phyloP scores from a whole-genome alignment of 2,113 vertebrate genomes.

The Dendrocopos noguchii region DNA sequence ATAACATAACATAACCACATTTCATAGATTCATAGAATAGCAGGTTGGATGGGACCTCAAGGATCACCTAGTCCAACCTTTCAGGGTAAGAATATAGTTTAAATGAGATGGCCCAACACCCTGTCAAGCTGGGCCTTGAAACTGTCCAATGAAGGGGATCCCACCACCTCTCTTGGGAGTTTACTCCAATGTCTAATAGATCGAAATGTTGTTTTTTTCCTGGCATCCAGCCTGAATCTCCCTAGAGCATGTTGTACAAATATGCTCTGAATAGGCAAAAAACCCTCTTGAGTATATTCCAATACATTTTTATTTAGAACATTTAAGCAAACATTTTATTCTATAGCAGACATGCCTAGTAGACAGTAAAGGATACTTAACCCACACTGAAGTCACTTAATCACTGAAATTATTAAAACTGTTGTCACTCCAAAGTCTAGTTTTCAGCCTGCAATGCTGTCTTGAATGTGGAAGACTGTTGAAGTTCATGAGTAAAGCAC shows the following conservation, averaged over 20 bases:
- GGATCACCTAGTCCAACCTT: too few relatives aligned
- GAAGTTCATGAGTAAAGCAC: not conserved
- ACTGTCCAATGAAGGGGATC: too few relatives aligned
- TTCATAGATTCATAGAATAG: too few relatives aligned
- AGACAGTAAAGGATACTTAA: not conserved
- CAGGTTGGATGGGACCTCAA: too few relatives aligned
- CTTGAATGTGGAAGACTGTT: not conserved
- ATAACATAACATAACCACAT: not conserved
- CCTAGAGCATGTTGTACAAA: not conserved
- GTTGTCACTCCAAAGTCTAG: not conserved
- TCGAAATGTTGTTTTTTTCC: too few relatives aligned
- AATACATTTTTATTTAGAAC: not conserved
- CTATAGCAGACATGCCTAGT: not conserved
- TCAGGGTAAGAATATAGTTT: too few relatives aligned
- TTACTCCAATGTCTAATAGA: too few relatives aligned
- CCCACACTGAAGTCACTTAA: not conserved
- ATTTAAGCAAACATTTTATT: not conserved
- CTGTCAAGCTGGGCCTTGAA: too few relatives aligned
- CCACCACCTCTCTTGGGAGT: too few relatives aligned
- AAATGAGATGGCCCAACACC: too few relatives aligned
- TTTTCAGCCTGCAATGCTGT: not conserved
- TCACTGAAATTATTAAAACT: not conserved
- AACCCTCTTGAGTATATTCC: not conserved
- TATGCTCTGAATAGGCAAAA: not conserved
- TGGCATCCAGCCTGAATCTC: too few relatives aligned